These are phyloP conservation scores for Hemiscyllium ocellatum DNA, from an alignment of 2,113 vertebrate species.

Conservation along the genomic window DNA sequence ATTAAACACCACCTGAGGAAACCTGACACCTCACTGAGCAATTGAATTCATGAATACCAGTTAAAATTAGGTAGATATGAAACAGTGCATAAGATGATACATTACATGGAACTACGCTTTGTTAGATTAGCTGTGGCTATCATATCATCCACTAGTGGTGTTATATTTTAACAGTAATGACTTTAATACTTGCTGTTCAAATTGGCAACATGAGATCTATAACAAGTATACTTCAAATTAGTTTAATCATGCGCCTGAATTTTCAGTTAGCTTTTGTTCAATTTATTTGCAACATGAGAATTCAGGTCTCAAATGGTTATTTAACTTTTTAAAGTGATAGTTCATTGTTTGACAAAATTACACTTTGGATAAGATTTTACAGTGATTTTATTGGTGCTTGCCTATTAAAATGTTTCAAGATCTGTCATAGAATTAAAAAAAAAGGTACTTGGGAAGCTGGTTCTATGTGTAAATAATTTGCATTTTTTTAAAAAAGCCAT, in stretches of 20 bases:
- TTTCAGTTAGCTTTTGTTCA: not conserved
- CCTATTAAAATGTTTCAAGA: not conserved
- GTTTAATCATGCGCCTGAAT: constrained; percentile 1
- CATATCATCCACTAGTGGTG: not conserved
- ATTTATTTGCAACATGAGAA: not conserved
- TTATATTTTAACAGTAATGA: not conserved
- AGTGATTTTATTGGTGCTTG: not conserved
- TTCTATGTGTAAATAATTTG: not conserved
- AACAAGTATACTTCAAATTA: not conserved
- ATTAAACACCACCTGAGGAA: not conserved
- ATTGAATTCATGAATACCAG: not conserved
- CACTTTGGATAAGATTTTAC: not conserved
- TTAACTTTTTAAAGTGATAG: not conserved
- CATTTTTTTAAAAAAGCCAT: not conserved
- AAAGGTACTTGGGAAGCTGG: not conserved
- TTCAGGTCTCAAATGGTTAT: not conserved
- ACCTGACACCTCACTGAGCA: not conserved
- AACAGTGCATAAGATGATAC: not conserved
- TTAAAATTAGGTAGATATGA: not conserved
- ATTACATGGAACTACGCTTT: not conserved
- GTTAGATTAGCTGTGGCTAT: not conserved
- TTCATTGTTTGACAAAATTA: not conserved
- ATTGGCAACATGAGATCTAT: not conserved
- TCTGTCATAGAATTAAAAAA: not conserved
- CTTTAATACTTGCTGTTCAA: not conserved